Conservation (phyloP, 2,888 invertebrate species). For the Melanophora roralis region DNA sequence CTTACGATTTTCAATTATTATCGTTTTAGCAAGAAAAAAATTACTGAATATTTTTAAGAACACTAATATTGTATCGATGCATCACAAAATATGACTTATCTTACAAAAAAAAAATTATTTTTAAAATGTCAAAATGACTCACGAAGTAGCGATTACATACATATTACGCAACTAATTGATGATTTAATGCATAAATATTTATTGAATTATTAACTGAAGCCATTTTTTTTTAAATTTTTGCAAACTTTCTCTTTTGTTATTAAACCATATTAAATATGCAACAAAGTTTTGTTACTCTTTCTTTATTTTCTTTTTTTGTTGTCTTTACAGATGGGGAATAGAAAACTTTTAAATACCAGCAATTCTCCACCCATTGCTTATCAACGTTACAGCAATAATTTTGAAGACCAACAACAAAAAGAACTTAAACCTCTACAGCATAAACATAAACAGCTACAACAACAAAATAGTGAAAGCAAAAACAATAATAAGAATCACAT, state of each 20-base stretch:
- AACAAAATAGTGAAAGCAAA: conserved; percentile 34
- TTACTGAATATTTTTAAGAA: no score
- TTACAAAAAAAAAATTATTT: not conserved
- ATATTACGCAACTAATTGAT: conserved; percentile 20
- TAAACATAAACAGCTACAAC: conserved; percentile 8
- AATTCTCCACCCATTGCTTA: conserved; percentile 57
- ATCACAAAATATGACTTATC: not conserved
- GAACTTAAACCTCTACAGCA: conserved; percentile 25
- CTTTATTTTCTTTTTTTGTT: not conserved
- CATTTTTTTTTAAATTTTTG: not conserved
- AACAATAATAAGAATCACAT: not conserved
- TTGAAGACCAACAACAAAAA: not conserved
- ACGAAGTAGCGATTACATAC: not conserved
- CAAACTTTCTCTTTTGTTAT: not conserved
- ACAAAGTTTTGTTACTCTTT: not conserved
- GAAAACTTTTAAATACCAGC: conserved; percentile 42
- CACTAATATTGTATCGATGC: not conserved
- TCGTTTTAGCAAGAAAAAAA: no score
- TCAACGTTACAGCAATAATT: conserved; percentile 32
- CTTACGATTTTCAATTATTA: no score
- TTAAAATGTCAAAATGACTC: conserved; percentile 36
- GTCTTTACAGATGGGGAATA: conserved; percentile 51
- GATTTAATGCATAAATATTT: conserved; percentile 34
- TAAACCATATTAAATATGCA: not conserved
- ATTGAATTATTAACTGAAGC: not conserved